Conservation (phyloP, 1,140 invertebrate genomes). For the Aphaenogaster floridana region DNA sequence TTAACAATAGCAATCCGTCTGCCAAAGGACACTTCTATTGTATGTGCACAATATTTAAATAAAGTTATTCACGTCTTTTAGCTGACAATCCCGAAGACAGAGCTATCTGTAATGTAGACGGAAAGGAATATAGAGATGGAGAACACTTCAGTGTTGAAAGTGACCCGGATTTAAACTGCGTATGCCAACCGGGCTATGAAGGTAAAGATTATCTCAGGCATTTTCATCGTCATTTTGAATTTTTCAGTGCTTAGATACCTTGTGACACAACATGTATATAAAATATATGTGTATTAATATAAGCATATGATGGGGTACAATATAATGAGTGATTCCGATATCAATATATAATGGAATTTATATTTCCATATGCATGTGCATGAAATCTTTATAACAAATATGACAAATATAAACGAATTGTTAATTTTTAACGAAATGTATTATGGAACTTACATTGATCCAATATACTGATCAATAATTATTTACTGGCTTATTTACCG, state of each 20-base stretch:
- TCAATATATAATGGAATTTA: conserved; percentile 8
- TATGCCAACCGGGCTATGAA: conserved; percentile 72
- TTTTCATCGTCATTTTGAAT: neutral
- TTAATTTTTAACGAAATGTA: conserved; percentile 8
- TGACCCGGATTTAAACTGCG: conserved; percentile 57
- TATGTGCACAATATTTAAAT: neutral
- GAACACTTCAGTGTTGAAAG: conserved; percentile 67
- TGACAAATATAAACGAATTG: neutral
- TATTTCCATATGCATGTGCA: neutral
- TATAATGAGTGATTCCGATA: neutral
- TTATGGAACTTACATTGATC: neutral
- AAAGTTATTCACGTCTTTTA: neutral
- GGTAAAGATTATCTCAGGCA: conserved; percentile 57
- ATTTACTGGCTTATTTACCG: neutral
- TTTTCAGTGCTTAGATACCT: neutral
- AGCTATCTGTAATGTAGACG: conserved; percentile 76
- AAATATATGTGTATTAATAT: neutral
- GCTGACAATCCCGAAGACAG: conserved; percentile 51
- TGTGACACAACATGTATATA: neutral
- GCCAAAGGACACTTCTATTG: neutral
- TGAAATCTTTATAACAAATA: neutral
- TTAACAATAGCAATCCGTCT: neutral
- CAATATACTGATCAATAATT: neutral
- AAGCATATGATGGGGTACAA: neutral
- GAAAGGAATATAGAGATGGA: conserved; percentile 75